Evolutionary conservation across 2,888 invertebrate genomes (phyloP), one percentile per base, ranked within the genome.

Genomic region (Hypsopygia costalis): DNA sequence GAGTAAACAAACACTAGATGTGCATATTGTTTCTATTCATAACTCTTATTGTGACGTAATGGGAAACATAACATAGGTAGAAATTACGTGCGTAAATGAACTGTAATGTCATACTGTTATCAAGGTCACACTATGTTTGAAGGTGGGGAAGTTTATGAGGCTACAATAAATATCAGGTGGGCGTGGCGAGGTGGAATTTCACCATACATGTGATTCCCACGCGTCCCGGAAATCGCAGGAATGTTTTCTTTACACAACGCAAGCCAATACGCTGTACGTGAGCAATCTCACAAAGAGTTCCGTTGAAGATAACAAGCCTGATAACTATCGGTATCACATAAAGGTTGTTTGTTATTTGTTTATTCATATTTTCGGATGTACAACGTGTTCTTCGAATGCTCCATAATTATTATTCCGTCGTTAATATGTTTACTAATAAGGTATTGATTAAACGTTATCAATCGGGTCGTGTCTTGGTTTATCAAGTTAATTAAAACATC

Each of bases 191-290:
- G 16, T 7, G 22, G 20, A 30, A 20, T 30, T 29, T 51, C 49
- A 48, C 52, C 43, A 43, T 52, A 49, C 49, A 41, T 45, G 47
- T 38, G 40, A 58, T 62, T 69, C 65, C 69, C 50, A 62, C 58
- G 44, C 49, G 42, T 50, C 55, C 55, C 59, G 69, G 64, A 68
- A 68, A 69, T 57, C 52, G 57, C 62, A 52, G 55, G 55, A 58
- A 54, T 49, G 37, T 46, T 58, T 16, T 51, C 55, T 56, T 53
- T 49, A 47, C 40, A 51, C 16, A 44, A 48, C 39, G 46, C 37
- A 40, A 37, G 32, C 12, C 20, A 36, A 40, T 34, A 36, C 30
- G 10, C 6, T 40, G 2, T 36, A 8, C 16, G 34, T 30, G 10
- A 10, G 34, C 20, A 35, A 34, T 30, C 41, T 30, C 36, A 58